Evolutionary conservation across 2,888 invertebrate species (phyloP), one percentile per base, ranked within the genome.

Genomic region (Acleris literana): DNA sequence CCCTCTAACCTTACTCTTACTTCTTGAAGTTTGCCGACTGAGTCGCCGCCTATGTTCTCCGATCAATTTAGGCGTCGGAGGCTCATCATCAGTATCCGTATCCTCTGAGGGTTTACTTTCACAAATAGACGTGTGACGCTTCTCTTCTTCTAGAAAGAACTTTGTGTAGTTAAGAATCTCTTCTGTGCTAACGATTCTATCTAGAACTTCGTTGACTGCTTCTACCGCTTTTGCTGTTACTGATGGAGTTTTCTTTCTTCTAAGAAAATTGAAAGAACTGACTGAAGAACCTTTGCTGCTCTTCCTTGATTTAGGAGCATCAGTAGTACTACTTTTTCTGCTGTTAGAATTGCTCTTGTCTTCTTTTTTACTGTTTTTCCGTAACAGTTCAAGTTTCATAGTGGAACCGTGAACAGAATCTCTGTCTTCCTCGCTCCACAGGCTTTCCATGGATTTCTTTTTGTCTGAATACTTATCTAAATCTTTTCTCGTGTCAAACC

Each of bases 371-470:
- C 87, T 88, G 64, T 86, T 89, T 70, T 90, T 92, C 63, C 87
- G 86, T 7, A 81, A 75, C 63, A 86, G 86, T 66, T 90, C 87
- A 2, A 92, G 73, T 74, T 88, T 86, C 70, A 86, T 81, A 39
- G 81, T 79, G 0, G 90, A 90, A 1, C 88, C 92, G 39, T 88
- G 83, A 53, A 91, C 84, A 1, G 90, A 90, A 64, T 93, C 93
- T 68, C 84, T 84, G 63, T 91, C 91, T 73, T 92, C 92, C 72
- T 92, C 92, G 63, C 92, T 92, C 88, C 90, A 91, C n/a, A 92
- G 83, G 58, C 91, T 92, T 69, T 92, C 92, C 69, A 88, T 85
- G 0, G 93, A 93, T 69, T 93, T 93, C 71, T 89, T 92, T 71
- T 87, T 92, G 52, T 89, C 90, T 16, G 75, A 80, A 70, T 84